These are phyloP conservation scores for Propsilocerus akamusi DNA, from an alignment of 1,140 invertebrate genomes.

Conservation along the genomic window DNA sequence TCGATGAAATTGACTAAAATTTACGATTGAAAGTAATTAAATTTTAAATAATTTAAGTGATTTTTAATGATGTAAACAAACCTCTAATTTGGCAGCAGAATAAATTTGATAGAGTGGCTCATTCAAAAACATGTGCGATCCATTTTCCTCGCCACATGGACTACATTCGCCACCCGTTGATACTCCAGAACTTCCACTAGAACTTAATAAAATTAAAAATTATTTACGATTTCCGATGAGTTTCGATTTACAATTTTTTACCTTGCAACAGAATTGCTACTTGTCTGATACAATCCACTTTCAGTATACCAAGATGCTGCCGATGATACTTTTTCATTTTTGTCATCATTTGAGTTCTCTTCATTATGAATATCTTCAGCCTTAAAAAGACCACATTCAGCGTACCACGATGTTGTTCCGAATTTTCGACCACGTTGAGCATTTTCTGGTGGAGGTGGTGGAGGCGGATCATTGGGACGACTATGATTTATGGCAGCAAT, in stretches of 20 bases:
- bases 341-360: slow-evolving; percentile 8
- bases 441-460: slow-evolving; percentile 20
- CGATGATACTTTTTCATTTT: background rate
- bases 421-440: slow-evolving; percentile 5
- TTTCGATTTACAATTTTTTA: background rate
- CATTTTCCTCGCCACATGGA: slow-evolving; percentile 16
- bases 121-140: slow-evolving; percentile 36
- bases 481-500: slow-evolving; percentile 13
- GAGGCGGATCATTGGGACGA: slow-evolving; percentile 19
- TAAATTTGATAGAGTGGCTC: slow-evolving; percentile 87
- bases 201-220: slow-evolving; percentile 9
- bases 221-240: background rate
- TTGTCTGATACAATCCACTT: slow-evolving; percentile 37
- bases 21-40: background rate
- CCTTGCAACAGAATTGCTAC: slow-evolving; percentile 22
- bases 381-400: slow-evolving; percentile 30
- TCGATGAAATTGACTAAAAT: slow-evolving; percentile 4
- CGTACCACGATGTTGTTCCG: slow-evolving; percentile 28
- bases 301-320: slow-evolving; percentile 37
- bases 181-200: slow-evolving; percentile 22
- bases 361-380: slow-evolving; percentile 5
- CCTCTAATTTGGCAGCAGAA: slow-evolving; percentile 55
- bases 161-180: slow-evolving; percentile 23
- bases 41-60: too few relatives aligned
- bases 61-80: too few relatives aligned